These are phyloP conservation scores for Gyps fulvus DNA, from an alignment of 2,113 vertebrate species.

Conservation along the genomic window DNA sequence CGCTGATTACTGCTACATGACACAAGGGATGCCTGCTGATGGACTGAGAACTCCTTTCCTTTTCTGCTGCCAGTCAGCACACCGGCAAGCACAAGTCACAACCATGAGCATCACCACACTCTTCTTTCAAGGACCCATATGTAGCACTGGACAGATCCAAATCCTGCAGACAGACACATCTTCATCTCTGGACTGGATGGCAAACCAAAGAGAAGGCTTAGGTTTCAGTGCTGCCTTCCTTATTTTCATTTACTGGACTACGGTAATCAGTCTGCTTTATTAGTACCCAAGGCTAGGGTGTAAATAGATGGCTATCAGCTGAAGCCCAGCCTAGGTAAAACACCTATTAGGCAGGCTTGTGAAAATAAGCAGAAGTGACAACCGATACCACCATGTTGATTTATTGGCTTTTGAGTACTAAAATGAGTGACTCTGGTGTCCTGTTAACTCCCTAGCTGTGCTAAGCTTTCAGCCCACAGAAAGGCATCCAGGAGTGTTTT, in stretches of 20 bases:
- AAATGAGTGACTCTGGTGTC: background rate
- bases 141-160: background rate
- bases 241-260: background rate
- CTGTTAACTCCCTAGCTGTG: background rate
- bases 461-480: background rate
- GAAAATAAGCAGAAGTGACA: background rate
- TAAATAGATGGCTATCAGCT: background rate
- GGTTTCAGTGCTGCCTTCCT: background rate
- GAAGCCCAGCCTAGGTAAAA: background rate
- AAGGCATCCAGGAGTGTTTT: background rate
- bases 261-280: background rate
- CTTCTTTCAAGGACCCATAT: background rate
- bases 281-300: background rate
- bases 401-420: background rate
- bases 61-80: background rate
- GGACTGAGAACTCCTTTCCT: background rate
- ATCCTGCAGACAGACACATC: background rate
- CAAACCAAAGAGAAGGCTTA: background rate
- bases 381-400: background rate
- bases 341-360: background rate
- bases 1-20: background rate
- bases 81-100: background rate
- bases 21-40: background rate
- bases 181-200: background rate
- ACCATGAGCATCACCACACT: fast-evolving